These are phyloP conservation scores for Pachyrhynchus sulphureomaculatus DNA, from an alignment of 1,140 invertebrate genomes.

Conservation along the genomic window DNA sequence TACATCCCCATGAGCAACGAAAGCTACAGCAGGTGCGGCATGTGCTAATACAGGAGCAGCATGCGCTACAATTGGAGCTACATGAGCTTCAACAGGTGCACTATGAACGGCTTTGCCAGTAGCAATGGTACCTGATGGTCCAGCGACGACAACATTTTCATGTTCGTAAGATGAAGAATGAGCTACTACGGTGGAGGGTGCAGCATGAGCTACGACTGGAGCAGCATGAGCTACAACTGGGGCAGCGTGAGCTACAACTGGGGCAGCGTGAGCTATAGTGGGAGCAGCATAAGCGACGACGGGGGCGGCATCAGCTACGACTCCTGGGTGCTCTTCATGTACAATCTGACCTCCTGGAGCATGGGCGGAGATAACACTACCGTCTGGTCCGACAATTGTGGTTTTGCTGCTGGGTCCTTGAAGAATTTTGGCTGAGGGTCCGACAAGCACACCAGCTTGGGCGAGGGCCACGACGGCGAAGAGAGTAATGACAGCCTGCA, in stretches of 20 bases:
- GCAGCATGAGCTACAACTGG: slow-evolving; percentile 21
- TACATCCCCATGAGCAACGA: slow-evolving; percentile 9
- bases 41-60: not conserved
- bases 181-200: slow-evolving; percentile 9
- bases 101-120: not conserved
- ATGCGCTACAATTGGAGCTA: slow-evolving; percentile 4
- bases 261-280: slow-evolving; percentile 9
- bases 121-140: slow-evolving; percentile 19
- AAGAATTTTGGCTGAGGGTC: slow-evolving; percentile 28
- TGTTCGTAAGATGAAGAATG: slow-evolving; percentile 13
- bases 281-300: slow-evolving; percentile 10
- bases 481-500: slow-evolving; percentile 8
- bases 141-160: slow-evolving; percentile 8
- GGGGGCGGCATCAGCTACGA: slow-evolving; percentile 5
- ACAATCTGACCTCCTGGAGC: slow-evolving; percentile 38
- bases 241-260: slow-evolving; percentile 21
- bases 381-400: slow-evolving; percentile 38
- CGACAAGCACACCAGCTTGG: slow-evolving; percentile 24
- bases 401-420: slow-evolving; percentile 39
- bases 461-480: slow-evolving; percentile 9
- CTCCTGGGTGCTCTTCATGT: slow-evolving; percentile 22
- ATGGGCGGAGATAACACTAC: slow-evolving; percentile 34
- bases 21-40: not conserved
- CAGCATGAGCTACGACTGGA: not conserved
- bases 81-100: slow-evolving; percentile 11